Evolutionary conservation across 2,888 invertebrate species (phyloP).

Genomic region (Tuta absoluta): DNA sequence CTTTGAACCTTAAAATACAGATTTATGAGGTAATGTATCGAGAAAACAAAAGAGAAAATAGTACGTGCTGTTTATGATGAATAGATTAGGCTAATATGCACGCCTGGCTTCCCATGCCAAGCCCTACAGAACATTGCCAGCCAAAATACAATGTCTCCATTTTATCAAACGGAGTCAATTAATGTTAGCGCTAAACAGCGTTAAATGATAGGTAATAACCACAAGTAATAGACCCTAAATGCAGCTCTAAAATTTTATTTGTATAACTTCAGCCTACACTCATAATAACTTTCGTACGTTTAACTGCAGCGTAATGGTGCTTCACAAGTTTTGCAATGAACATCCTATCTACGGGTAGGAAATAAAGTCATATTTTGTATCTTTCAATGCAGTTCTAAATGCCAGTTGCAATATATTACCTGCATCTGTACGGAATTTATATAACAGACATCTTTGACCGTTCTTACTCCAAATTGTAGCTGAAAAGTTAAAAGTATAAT

Average conservation of each 20-base stretch:
- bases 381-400: background rate
- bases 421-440: no score
- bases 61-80: no score
- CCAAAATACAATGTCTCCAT: constrained; percentile 35
- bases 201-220: constrained; percentile 47
- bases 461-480: no score
- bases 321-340: constrained; percentile 7
- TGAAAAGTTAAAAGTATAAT: background rate
- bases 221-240: constrained; percentile 47
- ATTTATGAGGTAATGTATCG: no score
- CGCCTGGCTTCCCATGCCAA: background rate
- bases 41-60: no score
- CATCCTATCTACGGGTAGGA: constrained; percentile 1
- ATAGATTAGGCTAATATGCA: background rate
- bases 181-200: constrained; percentile 43
- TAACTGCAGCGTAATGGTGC: constrained; percentile 22
- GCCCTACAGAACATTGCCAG: background rate
- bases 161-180: constrained; percentile 32
- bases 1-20: no score
- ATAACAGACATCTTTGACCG: no score
- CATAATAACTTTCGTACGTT: constrained; percentile 36
- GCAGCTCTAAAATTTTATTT: constrained; percentile 50
- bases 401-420: background rate
- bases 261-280: constrained; percentile 46
- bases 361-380: constrained; percentile 1